Evolutionary conservation across 2,888 invertebrate genomes (phyloP), one percentile per base, ranked within the genome.

Genomic region (Eulithis testata): DNA sequence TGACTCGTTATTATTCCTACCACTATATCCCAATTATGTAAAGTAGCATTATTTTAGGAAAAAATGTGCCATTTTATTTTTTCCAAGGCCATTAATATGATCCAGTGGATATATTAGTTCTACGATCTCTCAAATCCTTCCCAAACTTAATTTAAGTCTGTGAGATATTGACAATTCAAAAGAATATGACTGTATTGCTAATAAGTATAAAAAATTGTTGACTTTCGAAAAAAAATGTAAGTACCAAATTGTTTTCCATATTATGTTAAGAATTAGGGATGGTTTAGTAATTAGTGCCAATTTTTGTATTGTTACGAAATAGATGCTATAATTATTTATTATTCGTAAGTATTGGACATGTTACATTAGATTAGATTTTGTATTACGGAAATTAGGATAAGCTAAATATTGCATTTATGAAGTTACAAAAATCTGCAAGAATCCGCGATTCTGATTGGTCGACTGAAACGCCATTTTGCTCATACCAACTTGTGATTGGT

Each of bases 271-370:
- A 53, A 14, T 21, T 21, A 21, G 21, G 8, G 12, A 47, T 47
- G 14, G n/a, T 36, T 71, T 65, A 63, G 66, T 69, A 70, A 50
- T 63, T 73, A 73, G 75, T 75, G 75, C 75, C 75, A 73, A 75
- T 65, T 70, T 71, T 73, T 73, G 60, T 68, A 72, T 65, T 21
- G 63, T 65, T 68, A 55, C 44, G 14, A 51, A 55, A 36, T 54
- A 60, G 60, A 59, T 56, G 55, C 64, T 61, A 43, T 49, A 61
- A 53, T 63, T 56, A 9, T 40, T 54, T 54, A 7, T 53, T 56
- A 50, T 51, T 54, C 8, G n/a, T 57, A 58, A 54, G 66, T 64
- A 66, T 70, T 64, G 68, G 65, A 63, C 63, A 60, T 65, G 66
- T 70, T 67, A 62, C 45, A 51, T 27, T 49, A 56, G 66, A 66